phyloP scores from a whole-genome alignment of 2,888 invertebrate species.

The Scaptomyza cyrtandrae region DNA sequence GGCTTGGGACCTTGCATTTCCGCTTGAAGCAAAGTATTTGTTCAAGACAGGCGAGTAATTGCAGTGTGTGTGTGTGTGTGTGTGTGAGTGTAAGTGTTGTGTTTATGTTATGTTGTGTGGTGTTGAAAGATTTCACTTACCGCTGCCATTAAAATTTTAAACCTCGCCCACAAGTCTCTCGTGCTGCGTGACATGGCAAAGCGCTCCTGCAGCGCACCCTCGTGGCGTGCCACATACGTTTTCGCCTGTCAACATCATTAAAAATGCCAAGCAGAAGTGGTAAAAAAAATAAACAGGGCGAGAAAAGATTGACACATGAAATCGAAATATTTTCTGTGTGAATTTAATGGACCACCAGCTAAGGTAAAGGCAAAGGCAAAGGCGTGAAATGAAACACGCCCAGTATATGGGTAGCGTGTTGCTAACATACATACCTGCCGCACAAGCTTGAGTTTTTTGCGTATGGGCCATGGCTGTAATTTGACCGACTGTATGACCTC shows the following conservation, averaged over 20 bases:
- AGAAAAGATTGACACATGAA: conserved; percentile 58
- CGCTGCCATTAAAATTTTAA: conserved; percentile 91
- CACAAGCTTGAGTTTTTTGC: conserved; percentile 92
- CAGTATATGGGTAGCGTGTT: conserved; percentile 23
- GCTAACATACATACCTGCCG: conserved; percentile 86
- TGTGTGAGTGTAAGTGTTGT: conserved; percentile 2
- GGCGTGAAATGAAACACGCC: conserved; percentile 65
- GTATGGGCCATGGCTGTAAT: conserved; percentile 93
- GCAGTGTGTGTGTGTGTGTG: conserved; percentile 16
- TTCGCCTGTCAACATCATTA: conserved; percentile 88
- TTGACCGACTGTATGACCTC: conserved; percentile 95
- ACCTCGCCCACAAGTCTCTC: conserved; percentile 92
- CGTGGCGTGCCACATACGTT: conserved; percentile 93
- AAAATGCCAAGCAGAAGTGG: conserved; percentile 45
- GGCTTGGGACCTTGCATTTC: conserved; percentile 15
- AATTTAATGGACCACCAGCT: conserved; percentile 59
- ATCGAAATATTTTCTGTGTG: conserved; percentile 66
- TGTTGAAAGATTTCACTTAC: conserved; percentile 86
- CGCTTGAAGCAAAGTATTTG: conserved; percentile 8
- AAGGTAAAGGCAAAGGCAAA: conserved; percentile 10
- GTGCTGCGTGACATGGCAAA: conserved; percentile 95
- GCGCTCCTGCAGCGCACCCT: conserved; percentile 94
- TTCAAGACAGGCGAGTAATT: conserved; percentile 20
- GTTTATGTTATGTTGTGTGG: conserved; percentile 14
- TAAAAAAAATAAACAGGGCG: conserved; percentile 28